These are phyloP conservation scores for Eupithecia dodoneata DNA, from an alignment of 2,888 invertebrate genomes.

Conservation along the genomic window DNA sequence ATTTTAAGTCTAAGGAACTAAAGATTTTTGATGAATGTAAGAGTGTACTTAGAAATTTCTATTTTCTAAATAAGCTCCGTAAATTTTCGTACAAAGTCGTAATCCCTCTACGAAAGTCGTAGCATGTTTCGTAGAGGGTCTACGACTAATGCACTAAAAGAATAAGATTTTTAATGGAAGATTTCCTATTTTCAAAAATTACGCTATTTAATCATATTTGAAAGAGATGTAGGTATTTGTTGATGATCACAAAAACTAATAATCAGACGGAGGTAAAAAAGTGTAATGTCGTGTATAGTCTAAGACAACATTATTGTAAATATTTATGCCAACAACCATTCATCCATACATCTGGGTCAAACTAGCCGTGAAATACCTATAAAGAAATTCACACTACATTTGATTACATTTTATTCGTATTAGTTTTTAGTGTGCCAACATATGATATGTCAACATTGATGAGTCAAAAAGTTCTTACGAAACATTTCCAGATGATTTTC, in stretches of 20 bases:
- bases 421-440: constrained; percentile 14
- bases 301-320: background rate
- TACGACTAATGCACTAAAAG: background rate
- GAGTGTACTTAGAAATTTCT: background rate
- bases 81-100: constrained; percentile 18
- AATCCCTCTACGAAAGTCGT: constrained; percentile 33
- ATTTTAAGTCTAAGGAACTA: background rate
- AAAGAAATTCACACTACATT: constrained; percentile 9
- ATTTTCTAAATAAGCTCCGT: background rate
- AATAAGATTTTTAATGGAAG: background rate
- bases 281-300: background rate
- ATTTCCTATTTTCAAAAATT: background rate
- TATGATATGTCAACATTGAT: constrained; percentile 23
- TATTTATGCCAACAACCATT: background rate
- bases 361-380: background rate
- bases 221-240: too few relatives aligned
- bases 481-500: constrained; percentile 26
- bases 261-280: background rate
- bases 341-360: background rate
- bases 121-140: constrained; percentile 14
- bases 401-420: constrained; percentile 11
- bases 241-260: background rate
- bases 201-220: background rate
- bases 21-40: background rate
- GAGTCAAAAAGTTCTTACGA: constrained; percentile 19